Conservation (phyloP, 2,888 invertebrate species). For the Drosophila crucigera region DNA sequence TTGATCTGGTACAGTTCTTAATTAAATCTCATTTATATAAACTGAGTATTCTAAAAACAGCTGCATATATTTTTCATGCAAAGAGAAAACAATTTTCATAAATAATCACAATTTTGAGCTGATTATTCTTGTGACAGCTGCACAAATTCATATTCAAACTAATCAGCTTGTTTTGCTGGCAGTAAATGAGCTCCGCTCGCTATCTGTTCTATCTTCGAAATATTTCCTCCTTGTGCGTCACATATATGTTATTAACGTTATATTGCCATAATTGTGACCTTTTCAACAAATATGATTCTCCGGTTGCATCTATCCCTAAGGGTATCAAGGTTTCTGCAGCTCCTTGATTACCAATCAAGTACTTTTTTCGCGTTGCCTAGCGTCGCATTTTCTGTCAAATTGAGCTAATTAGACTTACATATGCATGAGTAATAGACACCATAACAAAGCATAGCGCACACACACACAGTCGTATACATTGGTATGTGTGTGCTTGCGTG, state of each 20-base stretch:
- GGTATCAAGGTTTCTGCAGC: neutral
- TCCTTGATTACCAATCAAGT: slow-evolving; percentile 15
- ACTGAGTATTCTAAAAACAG: neutral
- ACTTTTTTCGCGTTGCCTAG: slow-evolving; percentile 35
- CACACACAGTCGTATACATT: neutral
- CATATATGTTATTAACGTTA: neutral
- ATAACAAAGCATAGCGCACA: slow-evolving; percentile 31
- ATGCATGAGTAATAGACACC: slow-evolving; percentile 34
- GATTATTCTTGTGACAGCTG: neutral
- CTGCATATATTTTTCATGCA: neutral
- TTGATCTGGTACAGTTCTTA: neutral
- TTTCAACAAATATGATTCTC: neutral
- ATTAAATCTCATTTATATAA: neutral
- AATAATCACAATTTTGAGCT: neutral
- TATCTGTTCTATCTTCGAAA: neutral
- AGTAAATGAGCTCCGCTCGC: neutral
- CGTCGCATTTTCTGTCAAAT: slow-evolving; percentile 35
- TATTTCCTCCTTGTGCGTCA: neutral
- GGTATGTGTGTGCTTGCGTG: neutral
- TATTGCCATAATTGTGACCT: neutral
- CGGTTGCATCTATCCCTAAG: neutral
- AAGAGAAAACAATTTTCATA: neutral
- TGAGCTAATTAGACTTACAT: slow-evolving; percentile 53
- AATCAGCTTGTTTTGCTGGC: neutral
- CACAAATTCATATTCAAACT: neutral